Evolutionary conservation across 2,797 vertebrate species (phyloP), one percentile per base, ranked within the genome.

Genomic region (Falco naumanni): DNA sequence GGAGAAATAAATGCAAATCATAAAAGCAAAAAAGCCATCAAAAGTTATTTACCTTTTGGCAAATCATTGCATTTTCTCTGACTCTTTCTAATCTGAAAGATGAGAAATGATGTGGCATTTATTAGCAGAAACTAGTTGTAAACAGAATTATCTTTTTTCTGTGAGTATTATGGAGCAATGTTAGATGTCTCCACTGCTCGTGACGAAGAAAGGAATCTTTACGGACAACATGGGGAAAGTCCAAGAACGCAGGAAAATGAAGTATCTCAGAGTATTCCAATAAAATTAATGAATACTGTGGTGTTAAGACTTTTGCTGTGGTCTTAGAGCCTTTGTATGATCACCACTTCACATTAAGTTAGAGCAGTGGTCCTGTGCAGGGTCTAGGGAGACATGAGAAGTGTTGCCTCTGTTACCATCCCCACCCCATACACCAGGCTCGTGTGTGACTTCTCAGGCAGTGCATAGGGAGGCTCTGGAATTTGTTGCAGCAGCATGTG

Each of bases 41-140:
- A 92, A 80, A 10, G 11, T 75, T 82, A 85, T 89, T 71, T 94
- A 86, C 72, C 57, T 93, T 88, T 87, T 64, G 45, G 22, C 51
- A 92, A 87, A 76, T 72, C 5, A 60, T 16, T 92, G 43, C 48
- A 70, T 87, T 92, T 91, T 91, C 5, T 45, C 45, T 74, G 48
- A 65, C 16, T 80, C 76, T 57, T 79, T 68, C 71, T 85, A 60
- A 11, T 51, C 20, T 80, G 48, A 63, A 22, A 85, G 15, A 84
- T 70, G 48, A 92, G 60, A 77, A 89, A 34, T 60, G 83, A 41
- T 87, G 82, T 92, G 43, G 19, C 56, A 83, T 78, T 92, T 87
- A 47, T 85, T 75, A 64, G 57, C 53, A 87, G 45, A 89, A 96
- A 33, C 31, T 41, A 65, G 20, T 34, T 75, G 43, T 69, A 65